Conservation (phyloP, 2,113 vertebrate genomes). For the Sisor rabdophorus region DNA sequence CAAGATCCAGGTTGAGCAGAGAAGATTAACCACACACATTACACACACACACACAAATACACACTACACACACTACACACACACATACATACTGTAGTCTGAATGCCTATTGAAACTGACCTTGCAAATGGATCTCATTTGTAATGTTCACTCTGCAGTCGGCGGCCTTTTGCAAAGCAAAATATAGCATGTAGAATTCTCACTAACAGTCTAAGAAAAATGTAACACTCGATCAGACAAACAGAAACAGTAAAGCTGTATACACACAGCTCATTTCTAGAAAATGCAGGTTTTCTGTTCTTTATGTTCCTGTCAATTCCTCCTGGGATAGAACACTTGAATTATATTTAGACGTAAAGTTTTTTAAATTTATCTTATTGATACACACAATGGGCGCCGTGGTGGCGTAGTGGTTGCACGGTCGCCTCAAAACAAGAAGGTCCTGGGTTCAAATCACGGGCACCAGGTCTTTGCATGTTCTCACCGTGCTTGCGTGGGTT, state of each 20-base stretch:
- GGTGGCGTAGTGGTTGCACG: too few species aligned
- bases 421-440: too few species aligned
- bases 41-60: too few species aligned
- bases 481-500: too few species aligned
- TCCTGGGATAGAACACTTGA: too few species aligned
- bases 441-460: too few species aligned
- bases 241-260: background rate
- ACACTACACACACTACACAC: too few species aligned
- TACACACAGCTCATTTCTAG: slow-evolving; percentile 5
- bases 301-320: background rate
- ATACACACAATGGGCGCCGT: too few species aligned
- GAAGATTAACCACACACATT: background rate
- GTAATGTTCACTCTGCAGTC: slow-evolving; percentile 9
- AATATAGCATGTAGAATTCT: slow-evolving; percentile 19
- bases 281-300: background rate
- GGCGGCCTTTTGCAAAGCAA: slow-evolving; percentile 12
- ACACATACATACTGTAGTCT: background rate
- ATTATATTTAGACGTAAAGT: background rate
- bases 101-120: slow-evolving; percentile 15
- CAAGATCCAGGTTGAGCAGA: slow-evolving; percentile 1
- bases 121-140: slow-evolving; percentile 34
- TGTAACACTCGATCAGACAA: slow-evolving; percentile 3
- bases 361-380: too few species aligned
- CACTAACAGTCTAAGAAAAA: slow-evolving; percentile 1
- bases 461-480: too few species aligned